These are phyloP conservation scores for Nasua narica DNA, from an alignment of 2,797 vertebrate species.

Conservation along the genomic window DNA sequence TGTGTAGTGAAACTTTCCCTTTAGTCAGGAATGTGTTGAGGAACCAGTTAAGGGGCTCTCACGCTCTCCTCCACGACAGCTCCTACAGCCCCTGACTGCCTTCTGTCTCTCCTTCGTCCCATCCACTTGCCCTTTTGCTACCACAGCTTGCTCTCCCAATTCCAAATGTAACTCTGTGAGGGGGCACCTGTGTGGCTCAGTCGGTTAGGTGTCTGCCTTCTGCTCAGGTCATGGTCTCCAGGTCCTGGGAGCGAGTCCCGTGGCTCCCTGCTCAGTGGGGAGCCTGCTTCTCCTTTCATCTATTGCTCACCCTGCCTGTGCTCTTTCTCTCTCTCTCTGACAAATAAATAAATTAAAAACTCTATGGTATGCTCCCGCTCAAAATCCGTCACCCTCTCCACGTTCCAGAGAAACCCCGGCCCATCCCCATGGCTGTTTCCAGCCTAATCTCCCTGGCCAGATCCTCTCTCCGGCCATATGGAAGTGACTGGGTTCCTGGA, in stretches of 20 bases:
- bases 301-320: too few species aligned
- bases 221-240: neutral
- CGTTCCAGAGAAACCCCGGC: rapidly evolving
- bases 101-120: neutral
- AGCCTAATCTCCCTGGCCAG: too few species aligned
- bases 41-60: neutral
- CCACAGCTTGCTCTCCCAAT: neutral
- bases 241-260: too few species aligned
- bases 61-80: neutral
- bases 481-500: neutral
- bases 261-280: too few species aligned
- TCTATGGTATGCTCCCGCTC: neutral
- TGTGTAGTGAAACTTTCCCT: neutral
- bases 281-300: neutral
- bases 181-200: neutral
- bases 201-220: neutral
- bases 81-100: neutral
- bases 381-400: neutral
- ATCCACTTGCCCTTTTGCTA: too few species aligned
- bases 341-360: neutral
- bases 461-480: rapidly evolving
- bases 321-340: neutral
- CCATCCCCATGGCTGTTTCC: rapidly evolving
- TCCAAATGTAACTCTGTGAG: rapidly evolving
- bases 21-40: neutral